Conservation (phyloP, 2,888 invertebrate species). For the Notodonta ziczac region DNA sequence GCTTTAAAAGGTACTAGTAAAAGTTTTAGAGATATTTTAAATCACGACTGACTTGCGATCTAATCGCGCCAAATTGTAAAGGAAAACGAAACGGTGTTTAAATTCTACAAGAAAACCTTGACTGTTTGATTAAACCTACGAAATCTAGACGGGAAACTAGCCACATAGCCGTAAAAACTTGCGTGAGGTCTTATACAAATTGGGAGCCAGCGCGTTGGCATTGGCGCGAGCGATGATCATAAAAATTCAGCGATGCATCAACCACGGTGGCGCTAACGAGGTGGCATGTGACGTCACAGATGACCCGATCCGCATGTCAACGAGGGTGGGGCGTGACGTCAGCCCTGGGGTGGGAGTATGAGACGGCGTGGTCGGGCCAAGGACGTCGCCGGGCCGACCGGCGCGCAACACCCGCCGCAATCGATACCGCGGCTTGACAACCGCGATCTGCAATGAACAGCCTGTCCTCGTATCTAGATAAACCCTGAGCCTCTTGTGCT, state of each 20-base stretch:
- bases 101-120: background rate
- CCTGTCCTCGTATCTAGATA: conserved; percentile 24
- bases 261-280: conserved; percentile 43
- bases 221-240: conserved; percentile 18
- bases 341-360: conserved; percentile 53
- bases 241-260: conserved; percentile 43
- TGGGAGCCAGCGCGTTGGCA: conserved; percentile 3
- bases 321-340: conserved; percentile 73
- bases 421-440: conserved; percentile 67
- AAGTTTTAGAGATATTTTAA: background rate
- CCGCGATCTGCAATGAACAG: conserved; percentile 54
- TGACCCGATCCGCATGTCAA: conserved; percentile 64
- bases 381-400: conserved; percentile 82
- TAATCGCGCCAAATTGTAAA: background rate
- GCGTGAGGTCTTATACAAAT: conserved; percentile 1
- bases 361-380: conserved; percentile 76
- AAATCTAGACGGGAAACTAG: conserved; percentile 1
- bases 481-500: background rate
- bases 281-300: conserved; percentile 69
- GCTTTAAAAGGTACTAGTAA: too few relatives aligned
- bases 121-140: background rate
- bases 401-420: conserved; percentile 75
- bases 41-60: background rate
- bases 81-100: background rate
- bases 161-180: background rate